Evolutionary conservation across 2,888 invertebrate species (phyloP).

Genomic region (Hydraecia micacea): DNA sequence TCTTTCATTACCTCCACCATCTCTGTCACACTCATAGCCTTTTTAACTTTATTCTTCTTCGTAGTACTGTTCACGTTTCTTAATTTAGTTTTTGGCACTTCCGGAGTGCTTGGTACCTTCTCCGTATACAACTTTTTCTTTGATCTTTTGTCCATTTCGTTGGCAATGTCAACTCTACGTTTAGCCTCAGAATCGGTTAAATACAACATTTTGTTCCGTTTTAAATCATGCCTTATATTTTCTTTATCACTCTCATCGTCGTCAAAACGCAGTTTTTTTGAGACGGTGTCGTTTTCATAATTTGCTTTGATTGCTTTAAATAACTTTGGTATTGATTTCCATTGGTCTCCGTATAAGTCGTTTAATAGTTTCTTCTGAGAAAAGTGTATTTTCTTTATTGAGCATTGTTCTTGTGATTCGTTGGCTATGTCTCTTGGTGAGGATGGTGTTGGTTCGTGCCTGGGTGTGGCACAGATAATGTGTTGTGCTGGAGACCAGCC

Average conservation of each 20-base stretch:
- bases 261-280: slow-evolving; percentile 82
- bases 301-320: slow-evolving; percentile 80
- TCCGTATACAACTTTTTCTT: slow-evolving; percentile 86
- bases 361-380: slow-evolving; percentile 86
- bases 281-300: slow-evolving; percentile 75
- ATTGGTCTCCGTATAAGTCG: slow-evolving; percentile 89
- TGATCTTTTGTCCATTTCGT: slow-evolving; percentile 77
- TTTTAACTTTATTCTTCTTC: slow-evolving; percentile 76
- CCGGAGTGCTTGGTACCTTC: slow-evolving; percentile 78
- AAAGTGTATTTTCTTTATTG: slow-evolving; percentile 82
- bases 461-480: slow-evolving; percentile 83
- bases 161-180: slow-evolving; percentile 68
- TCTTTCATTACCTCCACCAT: slow-evolving; percentile 78
- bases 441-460: slow-evolving; percentile 77
- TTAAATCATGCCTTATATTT: slow-evolving; percentile 77
- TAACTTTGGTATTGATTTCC: slow-evolving; percentile 88
- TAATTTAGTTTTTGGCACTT: slow-evolving; percentile 73
- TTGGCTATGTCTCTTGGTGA: slow-evolving; percentile 82
- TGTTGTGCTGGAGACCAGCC: slow-evolving; percentile 87
- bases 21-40: slow-evolving; percentile 83
- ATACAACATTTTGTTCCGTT: slow-evolving; percentile 79
- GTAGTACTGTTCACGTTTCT: slow-evolving; percentile 78
- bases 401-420: slow-evolving; percentile 83
- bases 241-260: slow-evolving; percentile 84
- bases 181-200: slow-evolving; percentile 82